These are phyloP conservation scores for Eristalinus sepulchralis DNA, from an alignment of 2,888 invertebrate genomes.

Conservation along the genomic window DNA sequence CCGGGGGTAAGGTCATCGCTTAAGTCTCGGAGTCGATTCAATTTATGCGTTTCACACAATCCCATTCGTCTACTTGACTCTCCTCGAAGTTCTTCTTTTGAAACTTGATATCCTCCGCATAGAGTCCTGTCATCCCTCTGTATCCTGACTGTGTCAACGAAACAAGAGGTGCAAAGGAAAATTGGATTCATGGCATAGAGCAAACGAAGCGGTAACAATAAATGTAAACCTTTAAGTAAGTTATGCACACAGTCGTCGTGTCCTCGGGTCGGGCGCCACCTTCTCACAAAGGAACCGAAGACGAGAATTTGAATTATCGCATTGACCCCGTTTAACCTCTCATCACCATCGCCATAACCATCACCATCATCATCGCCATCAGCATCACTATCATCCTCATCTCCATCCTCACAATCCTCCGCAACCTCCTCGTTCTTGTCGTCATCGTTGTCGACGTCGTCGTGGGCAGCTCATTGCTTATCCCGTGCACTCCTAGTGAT, in stretches of 20 bases:
- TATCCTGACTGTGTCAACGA: background rate
- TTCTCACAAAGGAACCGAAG: background rate
- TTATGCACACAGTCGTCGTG: constrained; percentile 46
- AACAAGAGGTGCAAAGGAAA: constrained; percentile 1
- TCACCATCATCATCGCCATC: constrained; percentile 10
- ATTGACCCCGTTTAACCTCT: constrained; percentile 48
- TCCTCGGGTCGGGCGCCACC: constrained; percentile 5
- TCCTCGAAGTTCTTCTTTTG: constrained; percentile 40
- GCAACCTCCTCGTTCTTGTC: background rate
- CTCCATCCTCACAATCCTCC: background rate
- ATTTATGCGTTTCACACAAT: background rate
- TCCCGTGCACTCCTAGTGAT: constrained; percentile 29
- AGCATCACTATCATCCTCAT: background rate
- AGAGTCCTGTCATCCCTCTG: constrained; percentile 2
- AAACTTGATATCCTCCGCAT: constrained; percentile 48
- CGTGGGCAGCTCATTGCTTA: constrained; percentile 26
- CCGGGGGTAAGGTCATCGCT: background rate
- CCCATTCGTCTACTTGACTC: background rate
- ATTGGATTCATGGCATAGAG: constrained; percentile 50
- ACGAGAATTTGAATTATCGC: constrained; percentile 22
- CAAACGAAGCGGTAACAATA: constrained; percentile 51
- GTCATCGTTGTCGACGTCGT: constrained; percentile 2
- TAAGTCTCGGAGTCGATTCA: background rate
- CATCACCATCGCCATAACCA: constrained; percentile 35
- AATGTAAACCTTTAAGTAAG: constrained; percentile 58